Conservation (phyloP, 1,140 invertebrate genomes). For the Drosophila saltans region DNA sequence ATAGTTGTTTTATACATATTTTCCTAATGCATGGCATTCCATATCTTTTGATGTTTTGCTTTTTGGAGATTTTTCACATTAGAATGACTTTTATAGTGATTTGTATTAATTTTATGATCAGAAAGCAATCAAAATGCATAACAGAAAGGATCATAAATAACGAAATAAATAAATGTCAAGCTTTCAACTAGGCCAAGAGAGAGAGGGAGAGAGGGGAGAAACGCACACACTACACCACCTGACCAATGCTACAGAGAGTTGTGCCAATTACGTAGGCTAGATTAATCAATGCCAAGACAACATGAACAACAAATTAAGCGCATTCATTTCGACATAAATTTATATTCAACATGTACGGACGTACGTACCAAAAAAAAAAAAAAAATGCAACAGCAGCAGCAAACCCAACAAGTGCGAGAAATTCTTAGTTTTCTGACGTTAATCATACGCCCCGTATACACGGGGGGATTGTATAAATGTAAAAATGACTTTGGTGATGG, state of each 20-base stretch:
- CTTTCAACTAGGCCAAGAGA: conserved; percentile 5
- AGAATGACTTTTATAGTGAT: not conserved
- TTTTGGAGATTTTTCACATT: not conserved
- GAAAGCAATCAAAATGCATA: not conserved
- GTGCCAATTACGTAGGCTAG: conserved; percentile 65
- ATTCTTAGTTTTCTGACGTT: conserved; percentile 56
- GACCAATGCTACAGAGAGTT: conserved; percentile 35
- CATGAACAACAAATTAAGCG: conserved; percentile 75
- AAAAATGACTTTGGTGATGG: conserved; percentile 69
- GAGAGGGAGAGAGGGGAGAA: too few species aligned
- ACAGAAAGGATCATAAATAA: conserved; percentile 4
- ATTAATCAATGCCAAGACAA: conserved; percentile 78
- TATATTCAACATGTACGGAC: conserved; percentile 57
- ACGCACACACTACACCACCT: not conserved
- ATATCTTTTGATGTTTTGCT: not conserved
- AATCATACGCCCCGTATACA: conserved; percentile 74
- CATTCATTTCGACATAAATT: conserved; percentile 71
- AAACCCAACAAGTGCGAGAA: conserved; percentile 73
- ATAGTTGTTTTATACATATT: too few species aligned
- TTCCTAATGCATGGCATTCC: too few species aligned
- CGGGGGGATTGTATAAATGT: conserved; percentile 16
- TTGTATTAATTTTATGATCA: conserved; percentile 2
- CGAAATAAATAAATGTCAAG: conserved; percentile 7
- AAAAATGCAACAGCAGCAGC: not conserved
- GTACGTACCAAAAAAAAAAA: conserved; percentile 9